Evolutionary conservation across 1,140 invertebrate species (phyloP).

Genomic region (Cyrtorhinus lividipennis): DNA sequence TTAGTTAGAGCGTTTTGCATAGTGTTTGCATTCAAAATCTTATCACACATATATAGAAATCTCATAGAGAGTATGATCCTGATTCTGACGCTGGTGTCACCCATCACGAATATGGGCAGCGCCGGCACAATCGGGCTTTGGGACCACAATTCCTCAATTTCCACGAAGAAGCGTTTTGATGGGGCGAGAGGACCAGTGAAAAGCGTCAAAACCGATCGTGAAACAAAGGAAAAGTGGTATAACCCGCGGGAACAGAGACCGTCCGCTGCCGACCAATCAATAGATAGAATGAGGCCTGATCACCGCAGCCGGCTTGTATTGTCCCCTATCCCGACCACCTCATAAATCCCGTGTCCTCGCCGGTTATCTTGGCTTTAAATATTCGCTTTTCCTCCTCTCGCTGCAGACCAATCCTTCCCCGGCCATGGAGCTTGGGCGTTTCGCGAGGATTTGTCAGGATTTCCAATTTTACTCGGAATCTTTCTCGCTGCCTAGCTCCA

Average conservation of each 20-base stretch:
- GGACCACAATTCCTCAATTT: too few species aligned
- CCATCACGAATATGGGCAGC: too few species aligned
- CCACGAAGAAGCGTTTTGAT: too few species aligned
- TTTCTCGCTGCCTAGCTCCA: too few species aligned
- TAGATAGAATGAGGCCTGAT: constrained; percentile 7
- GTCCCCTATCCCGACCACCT: not conserved
- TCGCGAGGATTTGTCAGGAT: not conserved
- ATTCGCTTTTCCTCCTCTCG: not conserved
- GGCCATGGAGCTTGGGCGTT: not conserved
- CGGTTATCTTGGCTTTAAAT: constrained; percentile 8
- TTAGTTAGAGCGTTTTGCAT: too few species aligned
- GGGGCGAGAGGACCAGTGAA: not conserved
- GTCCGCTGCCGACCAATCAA: not conserved
- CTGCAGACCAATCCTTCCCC: not conserved
- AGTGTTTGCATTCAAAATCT: too few species aligned
- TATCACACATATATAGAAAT: too few species aligned
- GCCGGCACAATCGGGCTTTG: too few species aligned
- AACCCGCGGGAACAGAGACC: not conserved
- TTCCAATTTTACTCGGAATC: not conserved
- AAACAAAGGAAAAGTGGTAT: not conserved
- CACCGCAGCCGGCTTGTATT: constrained; percentile 8
- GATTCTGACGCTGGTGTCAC: too few species aligned
- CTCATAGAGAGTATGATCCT: too few species aligned
- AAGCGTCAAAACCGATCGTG: not conserved
- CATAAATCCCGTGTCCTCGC: constrained; percentile 1